Conservation (phyloP, 2,113 vertebrate species). For the Dendrocopos noguchii region DNA sequence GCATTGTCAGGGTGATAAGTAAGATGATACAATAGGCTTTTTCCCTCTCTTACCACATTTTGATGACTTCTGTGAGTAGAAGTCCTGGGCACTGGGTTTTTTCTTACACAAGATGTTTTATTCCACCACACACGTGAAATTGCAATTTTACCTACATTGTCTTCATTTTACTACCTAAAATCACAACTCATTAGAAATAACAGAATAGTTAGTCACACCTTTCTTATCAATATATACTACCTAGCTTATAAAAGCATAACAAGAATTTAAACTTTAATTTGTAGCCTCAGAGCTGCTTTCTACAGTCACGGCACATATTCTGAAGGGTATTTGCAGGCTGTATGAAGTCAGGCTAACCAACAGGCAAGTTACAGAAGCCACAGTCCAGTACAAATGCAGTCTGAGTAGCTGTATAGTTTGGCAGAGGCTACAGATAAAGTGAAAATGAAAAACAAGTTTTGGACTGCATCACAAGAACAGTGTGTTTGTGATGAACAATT, state of each 20-base stretch:
- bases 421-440: not conserved
- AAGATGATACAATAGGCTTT: not conserved
- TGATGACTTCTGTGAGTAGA: not conserved
- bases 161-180: not conserved
- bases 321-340: not conserved
- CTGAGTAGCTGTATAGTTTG: not conserved
- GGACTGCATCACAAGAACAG: not conserved
- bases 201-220: not conserved
- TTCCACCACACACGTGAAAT: not conserved
- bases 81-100: not conserved
- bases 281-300: not conserved
- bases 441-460: not conserved
- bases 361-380: rapidly evolving
- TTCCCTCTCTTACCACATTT: not conserved
- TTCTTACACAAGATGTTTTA: not conserved
- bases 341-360: not conserved
- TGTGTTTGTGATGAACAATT: not conserved
- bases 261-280: not conserved
- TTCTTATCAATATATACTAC: not conserved
- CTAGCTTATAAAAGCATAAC: not conserved
- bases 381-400: not conserved
- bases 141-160: not conserved
- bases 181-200: not conserved
- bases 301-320: not conserved
- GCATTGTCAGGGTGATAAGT: not conserved